Evolutionary conservation across 2,888 invertebrate genomes (phyloP).

Genomic region (Resseliella maxima): DNA sequence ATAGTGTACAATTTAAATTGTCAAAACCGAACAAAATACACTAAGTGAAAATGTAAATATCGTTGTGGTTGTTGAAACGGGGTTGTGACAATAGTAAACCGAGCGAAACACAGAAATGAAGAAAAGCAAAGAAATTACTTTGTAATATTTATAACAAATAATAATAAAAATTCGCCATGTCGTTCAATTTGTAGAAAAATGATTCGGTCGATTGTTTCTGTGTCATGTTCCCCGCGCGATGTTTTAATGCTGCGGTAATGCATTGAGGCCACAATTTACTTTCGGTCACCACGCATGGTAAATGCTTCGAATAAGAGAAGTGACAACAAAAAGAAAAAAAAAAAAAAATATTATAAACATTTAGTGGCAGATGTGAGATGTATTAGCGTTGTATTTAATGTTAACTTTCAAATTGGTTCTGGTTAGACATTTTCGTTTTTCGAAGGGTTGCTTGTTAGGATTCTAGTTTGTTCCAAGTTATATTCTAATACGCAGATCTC

Average conservation of each 20-base stretch:
- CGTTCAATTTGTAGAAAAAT: conserved; percentile 31
- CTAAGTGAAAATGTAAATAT: not conserved
- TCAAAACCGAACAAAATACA: not conserved
- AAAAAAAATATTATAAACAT: conserved; percentile 54
- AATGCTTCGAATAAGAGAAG: too few relatives aligned
- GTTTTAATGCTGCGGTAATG: conserved; percentile 4
- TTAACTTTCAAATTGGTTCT: conserved; percentile 57
- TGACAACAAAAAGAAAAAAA: too few relatives aligned
- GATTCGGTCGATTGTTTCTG: not conserved
- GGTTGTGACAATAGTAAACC: not conserved
- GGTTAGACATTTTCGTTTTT: conserved; percentile 56
- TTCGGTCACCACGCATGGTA: not conserved
- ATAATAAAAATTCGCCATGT: conserved; percentile 25
- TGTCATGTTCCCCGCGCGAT: not conserved
- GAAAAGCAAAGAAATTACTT: conserved; percentile 23
- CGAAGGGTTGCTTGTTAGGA: conserved; percentile 56
- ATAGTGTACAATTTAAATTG: conserved; percentile 25
- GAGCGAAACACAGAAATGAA: not conserved
- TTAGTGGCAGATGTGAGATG: conserved; percentile 57
- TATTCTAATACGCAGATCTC: conserved; percentile 27
- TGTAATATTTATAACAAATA: conserved; percentile 53
- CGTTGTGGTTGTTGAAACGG: not conserved
- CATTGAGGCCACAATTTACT: conserved; percentile 29
- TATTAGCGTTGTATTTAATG: conserved; percentile 57
- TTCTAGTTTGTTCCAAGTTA: conserved; percentile 24